Evolutionary conservation across 2,797 vertebrate genomes (phyloP), one percentile per base, ranked within the genome.

Genomic region (Tokudaia tokunoshimensis): DNA sequence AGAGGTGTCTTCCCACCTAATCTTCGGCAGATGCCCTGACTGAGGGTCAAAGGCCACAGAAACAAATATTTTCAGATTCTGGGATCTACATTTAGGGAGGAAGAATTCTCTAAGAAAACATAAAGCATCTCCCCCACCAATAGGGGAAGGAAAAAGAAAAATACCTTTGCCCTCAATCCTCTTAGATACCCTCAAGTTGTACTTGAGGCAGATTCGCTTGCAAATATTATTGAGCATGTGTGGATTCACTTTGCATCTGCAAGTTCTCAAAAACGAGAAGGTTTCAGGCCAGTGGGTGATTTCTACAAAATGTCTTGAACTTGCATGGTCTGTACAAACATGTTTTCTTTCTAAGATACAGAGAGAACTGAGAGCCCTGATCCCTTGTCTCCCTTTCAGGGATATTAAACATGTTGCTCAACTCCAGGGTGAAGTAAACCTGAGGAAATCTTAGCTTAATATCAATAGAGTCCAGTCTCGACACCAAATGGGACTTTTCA

Each of bases 61-160:
- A 95, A 91, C 34, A 94, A 76, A 29, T 37, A 47, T 78, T 92
- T 89, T 80, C 89, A 95, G 78, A 94, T 8, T 29, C 13, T 17
- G 20, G 65, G 61, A n/a, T 91, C 61, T 91, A 63, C 75, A 86
- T n/a, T 78, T 70, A 80, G 34, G 26, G 6, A 3, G 2, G 6
- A 47, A 47, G 22, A 59, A 26, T 55, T 82, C 67, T 92, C 67
- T 13, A 92, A 93, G 41, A 63, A 93, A 92, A 22, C 15, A 47
- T 59, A 34, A 84, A 65, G 41, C 31, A 59, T 57, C 37, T 22
- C 17, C 14, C 24, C 44, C 52, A 29, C 34, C 44, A 59, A 8
- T 59, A 74, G 29, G 34, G 12, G 14, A 70, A 72, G n/a, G 2
- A 20, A 57, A 37, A 37, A 72, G 31, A n/a, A 57, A 79, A 80